A percentile compares a stretch with the other conserved stretches of the same genome.
Conservation (phyloP, 2,797 vertebrate genomes). For the Centroberyx gerrardi region DNA sequence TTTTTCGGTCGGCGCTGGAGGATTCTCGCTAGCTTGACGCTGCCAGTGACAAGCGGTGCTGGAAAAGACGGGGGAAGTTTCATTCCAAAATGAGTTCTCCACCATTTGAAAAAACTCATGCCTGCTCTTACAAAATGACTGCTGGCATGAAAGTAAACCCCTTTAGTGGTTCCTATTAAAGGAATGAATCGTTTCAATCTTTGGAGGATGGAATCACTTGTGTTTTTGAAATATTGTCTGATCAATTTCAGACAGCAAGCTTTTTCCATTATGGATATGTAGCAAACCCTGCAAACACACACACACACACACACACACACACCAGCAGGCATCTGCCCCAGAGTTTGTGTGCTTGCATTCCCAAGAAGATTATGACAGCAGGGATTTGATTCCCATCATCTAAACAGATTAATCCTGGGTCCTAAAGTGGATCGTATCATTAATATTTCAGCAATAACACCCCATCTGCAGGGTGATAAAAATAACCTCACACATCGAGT, state of each 20-base stretch:
- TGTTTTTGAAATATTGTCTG: not conserved
- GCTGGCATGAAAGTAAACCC: not conserved
- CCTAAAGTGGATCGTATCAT: slow-evolving; percentile 58
- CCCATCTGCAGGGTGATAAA: slow-evolving; percentile 41
- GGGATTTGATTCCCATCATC: slow-evolving; percentile 73
- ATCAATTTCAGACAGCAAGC: not conserved
- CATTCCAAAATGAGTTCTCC: too few relatives aligned
- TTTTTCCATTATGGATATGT: not conserved
- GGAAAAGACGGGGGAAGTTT: not conserved
- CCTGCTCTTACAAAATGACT: too few relatives aligned
- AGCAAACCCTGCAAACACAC: slow-evolving; percentile 27
- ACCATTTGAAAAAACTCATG: too few relatives aligned
- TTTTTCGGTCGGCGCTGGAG: slow-evolving; percentile 16
- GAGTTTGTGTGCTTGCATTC: slow-evolving; percentile 50
- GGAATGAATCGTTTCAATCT: not conserved
- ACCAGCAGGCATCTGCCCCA: slow-evolving; percentile 56
- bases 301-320: slow-evolving; percentile 11
- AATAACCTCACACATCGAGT: slow-evolving; percentile 30
- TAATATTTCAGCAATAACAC: slow-evolving; percentile 53
- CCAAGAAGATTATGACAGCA: slow-evolving; percentile 73
- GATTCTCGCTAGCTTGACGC: not conserved
- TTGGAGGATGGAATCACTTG: not conserved
- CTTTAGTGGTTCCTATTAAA: not conserved
- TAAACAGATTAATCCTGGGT: slow-evolving; percentile 69
- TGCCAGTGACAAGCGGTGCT: not conserved